Conservation (phyloP, 2,888 invertebrate species). For the Gastrophysa polygoni region DNA sequence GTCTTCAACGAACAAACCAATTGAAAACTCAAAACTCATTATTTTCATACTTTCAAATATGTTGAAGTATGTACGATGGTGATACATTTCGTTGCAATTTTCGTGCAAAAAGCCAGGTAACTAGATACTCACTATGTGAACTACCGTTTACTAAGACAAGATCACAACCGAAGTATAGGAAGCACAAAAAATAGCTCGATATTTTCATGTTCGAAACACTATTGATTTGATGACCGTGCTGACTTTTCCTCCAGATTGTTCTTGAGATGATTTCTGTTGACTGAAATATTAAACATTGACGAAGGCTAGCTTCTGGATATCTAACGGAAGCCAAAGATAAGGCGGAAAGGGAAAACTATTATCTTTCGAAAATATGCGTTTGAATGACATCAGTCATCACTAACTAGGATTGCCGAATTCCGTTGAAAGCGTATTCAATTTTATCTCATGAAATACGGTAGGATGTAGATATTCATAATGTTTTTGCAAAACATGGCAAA, state of each 20-base stretch:
- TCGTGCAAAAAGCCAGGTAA: too few relatives aligned
- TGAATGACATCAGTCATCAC: constrained; percentile 4
- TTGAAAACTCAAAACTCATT: too few relatives aligned
- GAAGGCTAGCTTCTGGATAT: constrained; percentile 16
- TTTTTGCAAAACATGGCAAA: too few relatives aligned
- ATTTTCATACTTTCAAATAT: too few relatives aligned
- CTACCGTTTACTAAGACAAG: neutral
- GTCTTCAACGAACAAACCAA: too few relatives aligned
- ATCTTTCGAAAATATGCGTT: constrained; percentile 29
- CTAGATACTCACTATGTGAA: neutral
- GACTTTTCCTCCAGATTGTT: too few relatives aligned
- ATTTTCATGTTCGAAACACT: neutral
- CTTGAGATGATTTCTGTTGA: neutral
- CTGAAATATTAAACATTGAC: constrained; percentile 16
- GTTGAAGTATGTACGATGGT: too few relatives aligned
- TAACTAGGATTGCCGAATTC: constrained; percentile 14
- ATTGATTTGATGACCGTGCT: too few relatives aligned
- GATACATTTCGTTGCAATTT: too few relatives aligned
- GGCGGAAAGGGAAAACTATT: constrained; percentile 28
- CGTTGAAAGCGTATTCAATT: neutral
- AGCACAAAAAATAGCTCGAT: constrained; percentile 12
- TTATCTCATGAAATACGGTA: too few relatives aligned
- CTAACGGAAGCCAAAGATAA: constrained; percentile 33
- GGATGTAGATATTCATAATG: too few relatives aligned
- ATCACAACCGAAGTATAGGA: constrained; percentile 16